Evolutionary conservation across 1,140 invertebrate species (phyloP), one percentile per base, ranked within the genome.

Genomic region (Holcopasites calliopsidis): DNA sequence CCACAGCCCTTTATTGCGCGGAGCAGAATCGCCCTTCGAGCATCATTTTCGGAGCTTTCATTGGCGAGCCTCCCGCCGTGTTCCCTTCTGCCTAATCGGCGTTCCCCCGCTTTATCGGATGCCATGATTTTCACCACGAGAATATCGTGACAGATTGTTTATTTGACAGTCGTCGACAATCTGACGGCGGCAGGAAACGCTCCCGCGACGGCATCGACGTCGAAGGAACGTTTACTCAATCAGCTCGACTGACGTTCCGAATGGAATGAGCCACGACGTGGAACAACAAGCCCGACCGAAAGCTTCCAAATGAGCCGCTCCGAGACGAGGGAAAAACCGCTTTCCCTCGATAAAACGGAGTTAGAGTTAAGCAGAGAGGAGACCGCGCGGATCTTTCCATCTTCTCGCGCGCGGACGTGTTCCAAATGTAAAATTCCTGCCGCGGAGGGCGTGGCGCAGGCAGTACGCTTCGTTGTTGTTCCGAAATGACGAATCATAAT

Each of bases 401-500:
- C 47, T 66, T 78, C 49, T 49, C 82, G 61, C 60, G 65, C n/a
- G 68, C 49, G 58, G 79, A 85, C 79, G 82, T 87, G 90, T 90
- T 86, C 89, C 75, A 90, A 91, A 91, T 90, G 86, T 88, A 86
- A 88, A 91, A 90, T 91, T 90, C 85, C 80, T 83, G 60, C 38
- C 69, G 64, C 50, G 60, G 77, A 89, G 85, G 89, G 90, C 87
- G 89, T 90, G 90, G 89, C 88, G 74, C 79, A n/a, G 79, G 49
- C 77, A 80, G 79, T 76, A 72, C 68, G 77, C 62, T 86, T 89
- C 86, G 88, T 91, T 91, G 86, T 90, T 89, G 90, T 91, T 90
- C 89, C 86, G 83, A 90, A 91, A 91, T 91, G 90, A 91, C 89
- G 90, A 91, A 90, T 91, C 90, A 90, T 91, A 91, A 91, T 89